A percentile compares a stretch with the other conserved stretches of the same genome.
These are phyloP conservation scores for Chelonoidis abingdonii DNA, from an alignment of 2,113 vertebrate genomes.

Conservation along the genomic window DNA sequence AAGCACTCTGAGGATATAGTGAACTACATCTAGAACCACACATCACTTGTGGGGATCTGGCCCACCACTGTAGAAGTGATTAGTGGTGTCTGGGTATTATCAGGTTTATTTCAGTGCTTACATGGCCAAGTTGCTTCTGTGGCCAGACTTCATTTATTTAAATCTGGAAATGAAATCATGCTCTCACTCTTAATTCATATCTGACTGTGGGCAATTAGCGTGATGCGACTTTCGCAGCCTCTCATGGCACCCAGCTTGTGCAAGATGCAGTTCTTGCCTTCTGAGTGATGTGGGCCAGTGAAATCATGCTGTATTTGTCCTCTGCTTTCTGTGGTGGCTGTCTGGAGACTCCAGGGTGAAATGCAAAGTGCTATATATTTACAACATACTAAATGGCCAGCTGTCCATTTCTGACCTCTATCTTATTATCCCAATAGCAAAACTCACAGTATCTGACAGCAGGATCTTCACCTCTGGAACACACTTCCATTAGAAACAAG, in stretches of 20 bases:
- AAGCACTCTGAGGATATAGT: background rate
- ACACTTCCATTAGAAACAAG: background rate
- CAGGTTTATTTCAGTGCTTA: background rate
- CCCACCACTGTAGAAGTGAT: background rate
- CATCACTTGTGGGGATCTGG: background rate
- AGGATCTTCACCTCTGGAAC: background rate
- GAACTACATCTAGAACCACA: background rate
- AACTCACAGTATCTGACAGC: background rate
- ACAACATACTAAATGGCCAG: background rate
- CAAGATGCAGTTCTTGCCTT: background rate
- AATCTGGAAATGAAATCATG: background rate
- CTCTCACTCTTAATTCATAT: background rate
- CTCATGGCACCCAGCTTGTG: background rate
- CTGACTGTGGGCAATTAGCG: background rate
- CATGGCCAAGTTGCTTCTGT: background rate
- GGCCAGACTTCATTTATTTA: background rate
- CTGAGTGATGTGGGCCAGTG: rapidly evolving
- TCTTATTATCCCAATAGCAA: background rate
- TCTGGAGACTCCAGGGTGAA: rapidly evolving
- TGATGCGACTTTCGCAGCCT: background rate
- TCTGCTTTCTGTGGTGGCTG: background rate
- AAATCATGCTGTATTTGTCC: background rate
- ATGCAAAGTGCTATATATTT: background rate
- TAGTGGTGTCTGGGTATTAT: background rate
- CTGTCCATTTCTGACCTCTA: background rate